Evolutionary conservation across 2,888 invertebrate species (phyloP).

Genomic region (Julus scandinavius): DNA sequence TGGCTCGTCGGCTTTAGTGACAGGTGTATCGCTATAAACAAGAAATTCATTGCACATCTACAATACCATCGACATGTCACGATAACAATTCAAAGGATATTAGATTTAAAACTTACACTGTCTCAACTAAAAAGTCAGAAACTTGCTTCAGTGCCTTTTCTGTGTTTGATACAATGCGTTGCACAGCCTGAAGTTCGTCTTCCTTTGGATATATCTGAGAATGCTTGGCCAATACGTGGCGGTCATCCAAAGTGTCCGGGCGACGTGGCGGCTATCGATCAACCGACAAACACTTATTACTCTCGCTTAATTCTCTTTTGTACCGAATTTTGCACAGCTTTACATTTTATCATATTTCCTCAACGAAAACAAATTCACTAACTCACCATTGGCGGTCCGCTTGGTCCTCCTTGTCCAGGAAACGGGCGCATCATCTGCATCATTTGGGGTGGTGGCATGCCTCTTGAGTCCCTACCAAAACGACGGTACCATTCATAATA

Average conservation of each 20-base stretch:
- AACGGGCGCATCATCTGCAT: constrained; percentile 55
- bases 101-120: constrained; percentile 58
- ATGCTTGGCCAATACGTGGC: constrained; percentile 93
- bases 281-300: neutral
- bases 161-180: constrained; percentile 90
- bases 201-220: constrained; percentile 94
- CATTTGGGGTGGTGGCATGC: constrained; percentile 62
- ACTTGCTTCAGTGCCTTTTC: constrained; percentile 95
- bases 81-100: neutral
- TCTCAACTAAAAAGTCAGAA: constrained; percentile 85
- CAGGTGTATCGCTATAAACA: neutral
- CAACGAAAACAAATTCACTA: neutral
- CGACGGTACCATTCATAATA: constrained; percentile 79
- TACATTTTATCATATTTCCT: neutral
- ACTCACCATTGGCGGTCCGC: constrained; percentile 58
- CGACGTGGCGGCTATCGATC: constrained; percentile 69
- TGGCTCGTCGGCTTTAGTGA: neutral
- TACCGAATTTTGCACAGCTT: no score
- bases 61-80: neutral
- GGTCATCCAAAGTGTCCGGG: constrained; percentile 94
- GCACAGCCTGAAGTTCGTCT: constrained; percentile 84
- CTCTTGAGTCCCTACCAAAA: constrained; percentile 71
- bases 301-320: no score
- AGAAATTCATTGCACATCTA: neutral
- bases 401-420: constrained; percentile 56